Conservation (phyloP, 2,113 vertebrate genomes). For the Clarias gariepinus region DNA sequence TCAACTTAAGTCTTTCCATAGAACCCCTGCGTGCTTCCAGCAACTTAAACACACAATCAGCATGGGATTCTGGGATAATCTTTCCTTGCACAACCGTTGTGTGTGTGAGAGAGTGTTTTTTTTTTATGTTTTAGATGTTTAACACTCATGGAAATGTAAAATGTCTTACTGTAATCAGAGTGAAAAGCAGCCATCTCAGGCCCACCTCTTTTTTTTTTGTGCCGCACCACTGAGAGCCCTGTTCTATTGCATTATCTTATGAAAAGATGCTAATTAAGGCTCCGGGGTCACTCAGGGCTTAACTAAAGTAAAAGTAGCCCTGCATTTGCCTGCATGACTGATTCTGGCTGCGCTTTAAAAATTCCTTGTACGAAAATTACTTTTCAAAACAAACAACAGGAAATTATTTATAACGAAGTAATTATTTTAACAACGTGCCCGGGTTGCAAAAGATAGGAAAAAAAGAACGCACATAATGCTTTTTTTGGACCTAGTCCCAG, state of each 20-base stretch:
- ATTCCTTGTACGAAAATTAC: neutral
- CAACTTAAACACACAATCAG: constrained; percentile 6
- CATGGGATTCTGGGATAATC: neutral
- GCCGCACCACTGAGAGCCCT: neutral
- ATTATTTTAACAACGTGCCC: neutral
- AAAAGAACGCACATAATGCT: neutral
- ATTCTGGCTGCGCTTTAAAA: neutral
- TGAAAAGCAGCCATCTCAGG: constrained; percentile 17
- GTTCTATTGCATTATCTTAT: constrained; percentile 32
- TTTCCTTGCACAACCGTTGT: neutral
- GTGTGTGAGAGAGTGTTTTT: too few relatives aligned
- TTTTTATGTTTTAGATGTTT: neutral
- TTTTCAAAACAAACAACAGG: neutral
- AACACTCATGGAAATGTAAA: neutral
- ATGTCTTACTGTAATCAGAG: neutral
- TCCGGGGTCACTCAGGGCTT: neutral
- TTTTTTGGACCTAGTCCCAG: constrained; percentile 60
- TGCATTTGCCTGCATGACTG: constrained; percentile 20
- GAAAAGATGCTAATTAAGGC: constrained; percentile 38
- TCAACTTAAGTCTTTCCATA: neutral
- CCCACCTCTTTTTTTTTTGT: neutral
- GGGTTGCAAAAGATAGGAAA: neutral
- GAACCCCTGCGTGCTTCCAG: constrained; percentile 5
- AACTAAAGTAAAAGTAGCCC: neutral
- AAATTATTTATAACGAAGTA: constrained; percentile 4